Evolutionary conservation across 2,797 vertebrate species (phyloP), one percentile per base, ranked within the genome.

Genomic region (Myotis daubentonii): DNA sequence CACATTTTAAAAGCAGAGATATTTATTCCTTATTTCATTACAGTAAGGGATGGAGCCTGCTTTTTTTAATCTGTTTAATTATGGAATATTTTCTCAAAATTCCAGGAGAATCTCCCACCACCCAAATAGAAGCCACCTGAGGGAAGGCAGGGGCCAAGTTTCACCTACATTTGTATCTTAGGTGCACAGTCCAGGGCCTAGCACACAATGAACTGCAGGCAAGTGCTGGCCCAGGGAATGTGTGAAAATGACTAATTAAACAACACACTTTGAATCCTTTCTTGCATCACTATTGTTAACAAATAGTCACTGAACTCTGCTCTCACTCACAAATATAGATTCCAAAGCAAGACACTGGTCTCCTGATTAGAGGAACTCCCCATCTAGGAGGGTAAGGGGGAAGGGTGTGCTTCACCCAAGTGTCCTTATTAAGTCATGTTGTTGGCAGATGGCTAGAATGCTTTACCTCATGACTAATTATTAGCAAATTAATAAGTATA

Each of bases 61-160:
- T 71, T 80, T 41, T 41, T 38, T 19, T 44, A n/a, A 89, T 57
- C 41, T 33, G 3, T 76, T 78, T 28, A 94, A 92, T 22, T 70
- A 25, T 8, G 66, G 47, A 88, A 38, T 86, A 36, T 60, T 78
- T 71, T 93, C 91, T 91, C 62, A 72, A 79, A 87, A 71, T 51
- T 6, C 7, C 13, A 25, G 53, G 1, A 4, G 2, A 15, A 25
- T 62, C 25, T 60, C 11, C 11, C 28, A 38, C 10, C 25, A 28
- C 19, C 15, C 2, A 33, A 28, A 71, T 2, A 53, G 6, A 4
- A 60, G 30, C 22, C 19, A 23, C 1, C 12, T 1, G 3, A 49
- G 9, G 25, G 38, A 65, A 5, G 36, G 17, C 36, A 28, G 41
- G 33, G 57, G 83, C 22, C 11, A 22, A 5, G 5, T 53, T 47